These are phyloP conservation scores for Erpornis zantholeuca DNA, from an alignment of 2,113 vertebrate genomes.

Conservation along the genomic window DNA sequence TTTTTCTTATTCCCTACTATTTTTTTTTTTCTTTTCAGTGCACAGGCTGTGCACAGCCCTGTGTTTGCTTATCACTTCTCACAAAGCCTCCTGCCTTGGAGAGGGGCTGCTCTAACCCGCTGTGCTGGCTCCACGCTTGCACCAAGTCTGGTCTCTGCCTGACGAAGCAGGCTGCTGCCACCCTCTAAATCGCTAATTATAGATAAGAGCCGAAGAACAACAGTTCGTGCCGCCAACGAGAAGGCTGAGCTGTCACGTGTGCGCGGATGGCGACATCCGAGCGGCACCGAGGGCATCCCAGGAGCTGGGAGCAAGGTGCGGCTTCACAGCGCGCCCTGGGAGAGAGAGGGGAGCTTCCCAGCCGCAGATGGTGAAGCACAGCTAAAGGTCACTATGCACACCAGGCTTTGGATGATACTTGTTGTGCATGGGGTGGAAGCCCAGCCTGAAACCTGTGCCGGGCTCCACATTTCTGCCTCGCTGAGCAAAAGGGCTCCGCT, in stretches of 20 bases:
- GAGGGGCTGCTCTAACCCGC: not conserved
- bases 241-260: not conserved
- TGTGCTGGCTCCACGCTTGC: not conserved
- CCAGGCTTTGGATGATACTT: not conserved
- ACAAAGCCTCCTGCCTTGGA: not conserved
- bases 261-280: fast-evolving
- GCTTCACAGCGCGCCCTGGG: not conserved
- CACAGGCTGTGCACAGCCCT: not conserved
- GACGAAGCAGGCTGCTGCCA: not conserved
- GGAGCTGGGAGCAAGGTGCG: not conserved
- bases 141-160: not conserved
- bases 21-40: not conserved
- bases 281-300: not conserved
- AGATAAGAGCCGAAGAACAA: not conserved
- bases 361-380: not conserved
- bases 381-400: not conserved
- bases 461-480: not conserved
- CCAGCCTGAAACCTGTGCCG: not conserved
- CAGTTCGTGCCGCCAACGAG: not conserved
- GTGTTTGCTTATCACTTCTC: not conserved
- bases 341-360: not conserved
- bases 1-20: not conserved
- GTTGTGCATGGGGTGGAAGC: not conserved
- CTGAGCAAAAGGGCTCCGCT: not conserved
- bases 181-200: slow-evolving; percentile 20